Percentiles rank a stretch among this genome's conserved stretches.
Conservation (phyloP, 23 tunicate genomes). For the Phallusia fumigata region DNA sequence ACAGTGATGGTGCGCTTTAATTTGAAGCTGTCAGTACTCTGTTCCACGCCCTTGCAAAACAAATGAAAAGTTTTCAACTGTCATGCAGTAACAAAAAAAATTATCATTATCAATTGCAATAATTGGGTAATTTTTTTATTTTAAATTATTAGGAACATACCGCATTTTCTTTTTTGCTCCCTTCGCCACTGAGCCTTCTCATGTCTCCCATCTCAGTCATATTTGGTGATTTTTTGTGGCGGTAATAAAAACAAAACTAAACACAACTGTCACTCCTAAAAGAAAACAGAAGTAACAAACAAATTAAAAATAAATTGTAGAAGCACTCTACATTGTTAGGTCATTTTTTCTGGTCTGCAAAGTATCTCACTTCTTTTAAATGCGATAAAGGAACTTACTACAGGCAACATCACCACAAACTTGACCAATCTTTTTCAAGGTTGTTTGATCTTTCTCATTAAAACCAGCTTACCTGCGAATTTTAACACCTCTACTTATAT, state of each 20-base stretch:
- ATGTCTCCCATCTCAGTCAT: constrained; percentile 11
- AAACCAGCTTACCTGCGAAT: no score
- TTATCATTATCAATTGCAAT: neutral
- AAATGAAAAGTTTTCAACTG: neutral
- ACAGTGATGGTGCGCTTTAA: constrained; percentile 89
- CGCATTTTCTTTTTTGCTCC: neutral
- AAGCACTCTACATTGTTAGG: no score
- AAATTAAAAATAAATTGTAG: no score
- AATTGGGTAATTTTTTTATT: no score
- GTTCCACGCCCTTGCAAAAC: constrained; percentile 35
- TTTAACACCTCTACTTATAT: no score
- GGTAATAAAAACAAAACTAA: neutral
- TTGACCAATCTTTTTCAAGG: no score
- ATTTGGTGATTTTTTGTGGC: neutral
- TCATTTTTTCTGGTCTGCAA: no score
- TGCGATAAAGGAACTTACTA: no score
- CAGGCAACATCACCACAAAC: no score
- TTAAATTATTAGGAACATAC: neutral
- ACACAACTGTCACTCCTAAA: neutral
- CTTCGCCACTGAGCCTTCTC: neutral
- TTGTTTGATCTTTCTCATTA: no score
- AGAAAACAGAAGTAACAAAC: neutral
- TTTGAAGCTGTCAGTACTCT: constrained; percentile 60
- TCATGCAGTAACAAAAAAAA: neutral
- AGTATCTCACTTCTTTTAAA: no score